Conservation (phyloP, 2,888 invertebrate species). For the Andrena haemorrhoa region DNA sequence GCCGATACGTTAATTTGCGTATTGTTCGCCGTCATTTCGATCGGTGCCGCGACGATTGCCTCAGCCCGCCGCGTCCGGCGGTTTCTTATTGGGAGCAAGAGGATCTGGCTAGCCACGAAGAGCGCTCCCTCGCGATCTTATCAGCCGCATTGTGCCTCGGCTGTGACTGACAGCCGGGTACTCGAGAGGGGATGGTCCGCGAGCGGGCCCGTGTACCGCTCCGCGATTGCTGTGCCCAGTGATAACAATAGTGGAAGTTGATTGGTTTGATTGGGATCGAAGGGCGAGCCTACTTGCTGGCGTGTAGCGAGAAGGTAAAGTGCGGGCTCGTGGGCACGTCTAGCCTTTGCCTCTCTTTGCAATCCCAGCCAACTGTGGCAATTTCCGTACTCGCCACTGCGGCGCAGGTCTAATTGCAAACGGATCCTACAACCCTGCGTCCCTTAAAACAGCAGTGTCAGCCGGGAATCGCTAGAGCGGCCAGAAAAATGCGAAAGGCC, state of each 20-base stretch:
- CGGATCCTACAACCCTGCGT: not conserved
- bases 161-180: constrained; percentile 19
- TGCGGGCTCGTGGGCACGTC: not conserved
- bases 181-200: not conserved
- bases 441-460: not conserved
- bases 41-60: not conserved
- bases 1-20: constrained; percentile 62
- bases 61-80: not conserved
- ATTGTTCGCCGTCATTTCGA: constrained; percentile 46
- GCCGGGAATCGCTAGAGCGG: not conserved
- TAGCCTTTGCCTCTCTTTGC: not conserved
- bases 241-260: not conserved
- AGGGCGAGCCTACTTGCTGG: not conserved
- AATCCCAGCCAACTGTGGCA: not conserved
- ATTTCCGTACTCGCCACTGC: too few species aligned
- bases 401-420: not conserved
- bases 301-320: not conserved
- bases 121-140: constrained; percentile 21
- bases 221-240: not conserved
- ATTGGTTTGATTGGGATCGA: constrained; percentile 1
- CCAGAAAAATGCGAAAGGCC: not conserved
- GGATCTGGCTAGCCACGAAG: constrained; percentile 5
- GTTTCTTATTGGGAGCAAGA: not conserved
- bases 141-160: constrained; percentile 6
- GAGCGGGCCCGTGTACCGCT: not conserved